A percentile compares a stretch with the other conserved stretches of the same genome.
Evolutionary conservation across 2,113 vertebrate species (phyloP).

Genomic region (Isichthys henryi): DNA sequence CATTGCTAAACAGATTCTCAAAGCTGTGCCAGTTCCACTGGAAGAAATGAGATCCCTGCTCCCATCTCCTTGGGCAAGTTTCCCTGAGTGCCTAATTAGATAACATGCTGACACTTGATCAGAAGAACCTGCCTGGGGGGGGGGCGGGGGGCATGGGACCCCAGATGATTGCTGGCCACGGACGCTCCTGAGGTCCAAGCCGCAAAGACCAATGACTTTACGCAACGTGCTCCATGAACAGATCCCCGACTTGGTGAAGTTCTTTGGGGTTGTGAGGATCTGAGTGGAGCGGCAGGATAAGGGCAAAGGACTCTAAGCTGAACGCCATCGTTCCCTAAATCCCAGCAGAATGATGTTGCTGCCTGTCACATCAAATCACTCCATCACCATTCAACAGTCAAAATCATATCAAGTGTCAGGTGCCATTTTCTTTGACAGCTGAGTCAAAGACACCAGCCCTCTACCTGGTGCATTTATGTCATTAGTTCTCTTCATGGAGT

Average conservation of each 20-base stretch:
- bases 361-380: background rate
- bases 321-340: background rate
- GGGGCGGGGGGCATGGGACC: background rate
- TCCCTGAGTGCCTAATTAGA: constrained; percentile 9
- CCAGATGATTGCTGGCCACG: background rate
- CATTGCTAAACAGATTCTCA: background rate
- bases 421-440: no score
- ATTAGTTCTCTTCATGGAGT: background rate
- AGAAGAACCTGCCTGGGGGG: background rate
- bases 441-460: background rate
- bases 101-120: constrained; percentile 7
- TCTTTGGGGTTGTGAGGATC: background rate
- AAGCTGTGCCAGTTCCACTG: background rate
- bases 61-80: background rate
- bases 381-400: no score
- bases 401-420: background rate
- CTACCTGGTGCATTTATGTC: background rate
- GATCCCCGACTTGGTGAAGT: background rate
- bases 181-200: background rate
- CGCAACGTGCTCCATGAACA: background rate
- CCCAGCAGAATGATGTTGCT: background rate
- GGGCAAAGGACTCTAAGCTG: background rate
- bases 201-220: background rate
- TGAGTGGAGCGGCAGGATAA: background rate
- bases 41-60: constrained; percentile 4